phyloP scores from a whole-genome alignment of 2,113 vertebrate species.

The Ardeotis arabs region DNA sequence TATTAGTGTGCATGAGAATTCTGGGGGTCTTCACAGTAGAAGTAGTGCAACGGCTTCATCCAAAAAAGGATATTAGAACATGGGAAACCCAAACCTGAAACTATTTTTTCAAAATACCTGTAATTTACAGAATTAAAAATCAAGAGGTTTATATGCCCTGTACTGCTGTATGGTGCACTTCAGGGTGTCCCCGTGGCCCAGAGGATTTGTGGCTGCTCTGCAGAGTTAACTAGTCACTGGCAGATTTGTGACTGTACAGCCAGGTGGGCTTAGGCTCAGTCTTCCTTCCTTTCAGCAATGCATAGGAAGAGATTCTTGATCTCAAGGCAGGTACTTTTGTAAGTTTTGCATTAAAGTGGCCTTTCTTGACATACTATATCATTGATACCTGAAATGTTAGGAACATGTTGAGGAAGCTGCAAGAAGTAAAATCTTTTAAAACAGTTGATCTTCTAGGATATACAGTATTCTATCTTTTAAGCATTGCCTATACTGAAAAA shows the following conservation, averaged over 20 bases:
- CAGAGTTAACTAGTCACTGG: neutral
- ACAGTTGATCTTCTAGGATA: neutral
- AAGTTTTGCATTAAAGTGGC: neutral
- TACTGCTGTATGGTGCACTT: neutral
- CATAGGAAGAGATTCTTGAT: neutral
- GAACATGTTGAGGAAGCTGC: neutral
- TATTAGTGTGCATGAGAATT: neutral
- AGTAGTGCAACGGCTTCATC: neutral
- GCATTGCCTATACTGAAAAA: neutral
- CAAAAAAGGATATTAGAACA: neutral
- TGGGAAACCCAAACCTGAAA: neutral
- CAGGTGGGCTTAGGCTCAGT: neutral
- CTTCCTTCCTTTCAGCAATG: neutral
- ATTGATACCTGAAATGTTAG: neutral
- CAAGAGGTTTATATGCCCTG: neutral
- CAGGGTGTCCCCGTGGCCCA: neutral
- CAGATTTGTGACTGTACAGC: neutral
- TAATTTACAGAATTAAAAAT: neutral
- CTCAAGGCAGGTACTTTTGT: neutral
- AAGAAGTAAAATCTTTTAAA: neutral
- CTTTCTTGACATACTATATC: neutral
- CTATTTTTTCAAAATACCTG: neutral
- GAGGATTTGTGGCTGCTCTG: too few species aligned
- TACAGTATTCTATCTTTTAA: neutral
- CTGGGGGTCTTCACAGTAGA: neutral